phyloP scores from a whole-genome alignment of 2,113 vertebrate species.

The Indicator maculatus region DNA sequence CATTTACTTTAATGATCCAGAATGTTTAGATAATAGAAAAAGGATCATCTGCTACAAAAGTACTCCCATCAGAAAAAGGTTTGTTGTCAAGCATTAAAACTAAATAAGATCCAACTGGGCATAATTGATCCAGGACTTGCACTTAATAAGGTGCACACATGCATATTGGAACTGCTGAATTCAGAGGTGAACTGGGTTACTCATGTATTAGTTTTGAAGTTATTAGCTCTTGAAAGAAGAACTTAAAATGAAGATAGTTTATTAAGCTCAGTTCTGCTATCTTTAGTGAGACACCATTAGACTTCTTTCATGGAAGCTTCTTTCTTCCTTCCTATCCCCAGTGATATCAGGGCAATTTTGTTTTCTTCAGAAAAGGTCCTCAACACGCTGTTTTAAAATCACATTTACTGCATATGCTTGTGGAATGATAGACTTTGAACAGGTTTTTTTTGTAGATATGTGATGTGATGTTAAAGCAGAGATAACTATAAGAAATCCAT shows the following conservation, averaged over 20 bases:
- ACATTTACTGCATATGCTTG: background rate
- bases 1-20: background rate
- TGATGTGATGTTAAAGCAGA: background rate
- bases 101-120: background rate
- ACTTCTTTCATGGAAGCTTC: background rate
- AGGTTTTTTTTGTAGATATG: background rate
- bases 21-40: conserved; percentile 2
- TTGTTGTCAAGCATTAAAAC: background rate
- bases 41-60: background rate
- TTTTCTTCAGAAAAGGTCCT: background rate
- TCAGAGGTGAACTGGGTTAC: background rate
- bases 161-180: background rate
- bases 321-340: background rate
- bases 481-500: background rate
- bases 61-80: background rate
- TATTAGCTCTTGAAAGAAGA: background rate
- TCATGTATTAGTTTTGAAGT: background rate
- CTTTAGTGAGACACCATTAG: background rate
- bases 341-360: background rate
- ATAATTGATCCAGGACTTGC: background rate
- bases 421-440: background rate
- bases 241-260: background rate
- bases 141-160: background rate
- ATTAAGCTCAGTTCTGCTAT: background rate
- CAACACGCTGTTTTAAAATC: background rate